A percentile compares a stretch with the other conserved stretches of the same genome.
These are phyloP conservation scores for Brachionus asplanchnoidis DNA, from an alignment of 1,140 invertebrate species.

Conservation along the genomic window DNA sequence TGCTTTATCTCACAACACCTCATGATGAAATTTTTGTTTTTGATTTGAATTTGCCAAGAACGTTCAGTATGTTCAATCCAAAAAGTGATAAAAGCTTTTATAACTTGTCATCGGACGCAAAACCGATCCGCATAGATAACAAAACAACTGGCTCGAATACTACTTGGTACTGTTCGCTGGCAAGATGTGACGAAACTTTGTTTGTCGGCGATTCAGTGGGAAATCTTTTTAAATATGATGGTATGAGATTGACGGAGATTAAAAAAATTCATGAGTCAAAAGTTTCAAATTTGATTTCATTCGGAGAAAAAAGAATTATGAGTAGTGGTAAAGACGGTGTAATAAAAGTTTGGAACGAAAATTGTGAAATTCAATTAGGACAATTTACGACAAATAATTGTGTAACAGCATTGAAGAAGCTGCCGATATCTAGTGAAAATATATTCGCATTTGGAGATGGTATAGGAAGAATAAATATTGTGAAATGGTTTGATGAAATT, in stretches of 20 bases:
- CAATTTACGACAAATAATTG: slow-evolving; percentile 1
- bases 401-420: not conserved
- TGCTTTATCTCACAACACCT: not conserved
- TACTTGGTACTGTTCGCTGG: not conserved
- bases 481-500: slow-evolving; percentile 13
- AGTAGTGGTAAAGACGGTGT: slow-evolving; percentile 53
- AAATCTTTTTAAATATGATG: not conserved
- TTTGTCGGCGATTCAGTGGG: not conserved
- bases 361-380: slow-evolving; percentile 24
- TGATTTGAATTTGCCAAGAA: not conserved
- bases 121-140: not conserved
- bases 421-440: not conserved
- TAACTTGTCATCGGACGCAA: not conserved
- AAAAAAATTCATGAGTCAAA: slow-evolving; percentile 8
- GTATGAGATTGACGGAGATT: not conserved
- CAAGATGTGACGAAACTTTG: not conserved
- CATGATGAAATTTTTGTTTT: slow-evolving; percentile 20
- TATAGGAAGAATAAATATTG: slow-evolving; percentile 3
- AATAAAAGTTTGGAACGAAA: slow-evolving; percentile 48
- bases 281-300: not conserved
- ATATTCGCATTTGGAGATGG: slow-evolving; percentile 14
- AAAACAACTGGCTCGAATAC: not conserved
- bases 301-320: slow-evolving; percentile 42
- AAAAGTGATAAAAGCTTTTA: not conserved
- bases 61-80: not conserved